Conservation (phyloP, 2,797 vertebrate species). For the Acanthornis magna region DNA sequence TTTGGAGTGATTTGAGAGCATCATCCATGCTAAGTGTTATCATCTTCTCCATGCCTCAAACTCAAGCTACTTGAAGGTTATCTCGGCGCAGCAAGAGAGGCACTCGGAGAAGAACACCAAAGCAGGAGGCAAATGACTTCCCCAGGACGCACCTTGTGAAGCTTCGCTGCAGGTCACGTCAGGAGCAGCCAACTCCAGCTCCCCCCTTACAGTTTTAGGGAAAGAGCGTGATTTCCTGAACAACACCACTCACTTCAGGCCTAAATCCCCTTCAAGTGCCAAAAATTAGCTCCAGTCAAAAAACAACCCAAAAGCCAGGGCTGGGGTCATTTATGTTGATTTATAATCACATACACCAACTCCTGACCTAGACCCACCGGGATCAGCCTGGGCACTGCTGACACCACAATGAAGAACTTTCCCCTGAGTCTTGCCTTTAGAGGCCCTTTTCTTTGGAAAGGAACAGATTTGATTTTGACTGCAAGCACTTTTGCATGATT, state of each 20-base stretch:
- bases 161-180: fast-evolving
- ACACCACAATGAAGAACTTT: background rate
- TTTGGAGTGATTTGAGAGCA: background rate
- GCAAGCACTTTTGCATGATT: background rate
- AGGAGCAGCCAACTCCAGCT: background rate
- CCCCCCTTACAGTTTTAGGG: background rate
- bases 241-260: background rate
- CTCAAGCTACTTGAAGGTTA: background rate
- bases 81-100: background rate
- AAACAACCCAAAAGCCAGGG: background rate
- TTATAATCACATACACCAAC: background rate
- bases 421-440: background rate
- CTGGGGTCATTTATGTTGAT: background rate
- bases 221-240: background rate
- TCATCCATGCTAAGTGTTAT: background rate
- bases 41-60: background rate
- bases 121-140: background rate
- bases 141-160: fast-evolving
- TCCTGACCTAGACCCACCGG: background rate
- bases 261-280: background rate
- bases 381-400: background rate
- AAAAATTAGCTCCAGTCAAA: background rate
- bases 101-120: background rate
- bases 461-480: background rate
- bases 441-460: background rate